A percentile compares a stretch with the other conserved stretches of the same genome.
Conservation (phyloP, 2,888 invertebrate genomes). For the Melieria crassipennis region DNA sequence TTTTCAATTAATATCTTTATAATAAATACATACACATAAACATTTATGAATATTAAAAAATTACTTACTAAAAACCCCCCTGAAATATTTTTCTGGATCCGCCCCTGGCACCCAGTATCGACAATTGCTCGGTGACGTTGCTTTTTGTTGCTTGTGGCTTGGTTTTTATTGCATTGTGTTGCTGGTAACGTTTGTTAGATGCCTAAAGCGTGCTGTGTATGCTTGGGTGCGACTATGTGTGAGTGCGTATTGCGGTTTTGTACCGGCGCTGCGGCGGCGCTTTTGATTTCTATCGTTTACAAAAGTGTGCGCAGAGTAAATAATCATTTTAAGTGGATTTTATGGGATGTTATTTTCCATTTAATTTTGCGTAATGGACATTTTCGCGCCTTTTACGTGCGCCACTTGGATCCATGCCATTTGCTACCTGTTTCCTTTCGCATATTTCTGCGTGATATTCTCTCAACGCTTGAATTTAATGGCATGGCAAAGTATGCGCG, state of each 20-base stretch:
- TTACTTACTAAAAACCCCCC: no score
- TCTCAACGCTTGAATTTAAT: no score
- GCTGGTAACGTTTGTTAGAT: neutral
- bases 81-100: no score
- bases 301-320: neutral
- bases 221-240: constrained; percentile 23
- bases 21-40: no score
- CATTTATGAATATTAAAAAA: no score
- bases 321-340: constrained; percentile 2
- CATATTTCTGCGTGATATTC: no score
- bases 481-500: no score
- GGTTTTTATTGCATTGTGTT: constrained; percentile 1
- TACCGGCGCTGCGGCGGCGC: neutral
- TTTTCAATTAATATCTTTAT: no score
- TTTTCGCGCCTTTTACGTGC: no score
- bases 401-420: no score
- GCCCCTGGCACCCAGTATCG: no score
- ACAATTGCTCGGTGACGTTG: neutral
- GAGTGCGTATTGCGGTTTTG: neutral
- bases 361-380: neutral
- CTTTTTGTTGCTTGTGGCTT: neutral
- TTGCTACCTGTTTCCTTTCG: no score
- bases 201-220: neutral
- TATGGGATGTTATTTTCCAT: neutral
- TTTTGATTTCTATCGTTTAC: neutral